Percentiles rank a stretch among this genome's conserved stretches.
These are phyloP conservation scores for Brachylomia viminalis DNA, from an alignment of 2,888 invertebrate species.

Conservation along the genomic window DNA sequence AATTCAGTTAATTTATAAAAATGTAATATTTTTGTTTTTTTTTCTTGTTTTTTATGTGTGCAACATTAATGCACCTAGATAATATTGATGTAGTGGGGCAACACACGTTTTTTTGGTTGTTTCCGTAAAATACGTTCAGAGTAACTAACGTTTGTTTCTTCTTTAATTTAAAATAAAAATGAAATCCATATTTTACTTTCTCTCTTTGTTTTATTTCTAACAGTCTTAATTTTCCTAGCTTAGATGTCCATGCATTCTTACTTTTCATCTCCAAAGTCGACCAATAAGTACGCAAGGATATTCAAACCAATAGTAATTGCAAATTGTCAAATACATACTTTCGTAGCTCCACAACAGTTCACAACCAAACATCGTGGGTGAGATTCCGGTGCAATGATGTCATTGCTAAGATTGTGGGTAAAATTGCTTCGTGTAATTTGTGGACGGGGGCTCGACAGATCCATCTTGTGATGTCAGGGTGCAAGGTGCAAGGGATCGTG, in stretches of 20 bases:
- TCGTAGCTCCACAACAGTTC: conserved; percentile 73
- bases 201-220: too few relatives aligned
- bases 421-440: conserved; percentile 89
- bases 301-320: neutral
- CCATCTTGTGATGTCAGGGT: conserved; percentile 79
- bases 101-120: too few relatives aligned
- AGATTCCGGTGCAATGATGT: conserved; percentile 85
- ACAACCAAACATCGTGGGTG: conserved; percentile 78
- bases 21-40: too few relatives aligned
- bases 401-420: conserved; percentile 85
- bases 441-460: conserved; percentile 76
- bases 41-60: too few relatives aligned
- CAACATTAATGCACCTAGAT: too few relatives aligned
- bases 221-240: neutral
- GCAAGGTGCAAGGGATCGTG: conserved; percentile 68
- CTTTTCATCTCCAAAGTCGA: neutral
- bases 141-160: too few relatives aligned
- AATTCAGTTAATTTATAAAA: too few relatives aligned
- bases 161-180: too few relatives aligned
- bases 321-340: conserved; percentile 23
- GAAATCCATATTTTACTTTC: too few relatives aligned
- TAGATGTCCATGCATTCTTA: too few relatives aligned
- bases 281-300: neutral
- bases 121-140: too few relatives aligned
- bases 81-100: too few relatives aligned